Conservation (phyloP, 1,140 invertebrate species). For the Cephus cinctus region DNA sequence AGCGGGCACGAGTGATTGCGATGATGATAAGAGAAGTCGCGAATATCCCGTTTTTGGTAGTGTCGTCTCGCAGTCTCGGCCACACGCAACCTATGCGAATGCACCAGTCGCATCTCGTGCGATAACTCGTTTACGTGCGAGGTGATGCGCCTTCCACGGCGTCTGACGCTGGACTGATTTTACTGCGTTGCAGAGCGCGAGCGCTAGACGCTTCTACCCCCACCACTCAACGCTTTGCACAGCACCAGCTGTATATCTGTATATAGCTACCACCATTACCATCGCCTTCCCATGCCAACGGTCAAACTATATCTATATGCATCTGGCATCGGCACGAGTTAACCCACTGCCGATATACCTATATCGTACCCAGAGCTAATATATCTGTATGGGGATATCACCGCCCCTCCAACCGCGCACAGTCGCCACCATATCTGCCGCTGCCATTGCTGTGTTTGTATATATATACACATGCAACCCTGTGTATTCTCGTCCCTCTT, state of each 20-base stretch:
- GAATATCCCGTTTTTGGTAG: background rate
- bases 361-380: conserved; percentile 1
- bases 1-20: background rate
- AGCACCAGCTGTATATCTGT: no score
- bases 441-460: no score
- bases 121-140: no score
- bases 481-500: conserved; percentile 34
- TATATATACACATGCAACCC: conserved; percentile 37
- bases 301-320: background rate
- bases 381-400: conserved; percentile 25
- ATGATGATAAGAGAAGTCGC: background rate
- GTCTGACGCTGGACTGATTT: conserved; percentile 54
- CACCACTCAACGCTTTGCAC: conserved; percentile 13
- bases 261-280: conserved; percentile 8
- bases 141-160: conserved; percentile 46
- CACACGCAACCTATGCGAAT: no score
- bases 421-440: no score
- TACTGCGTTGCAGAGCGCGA: conserved; percentile 43
- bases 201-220: conserved; percentile 28
- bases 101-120: no score
- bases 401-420: no score
- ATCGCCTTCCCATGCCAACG: background rate
- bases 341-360: conserved; percentile 4
- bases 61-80: background rate
- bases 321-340: conserved; percentile 22